Conservation (phyloP, 2,797 vertebrate genomes). For the Lateolabrax maculatus region DNA sequence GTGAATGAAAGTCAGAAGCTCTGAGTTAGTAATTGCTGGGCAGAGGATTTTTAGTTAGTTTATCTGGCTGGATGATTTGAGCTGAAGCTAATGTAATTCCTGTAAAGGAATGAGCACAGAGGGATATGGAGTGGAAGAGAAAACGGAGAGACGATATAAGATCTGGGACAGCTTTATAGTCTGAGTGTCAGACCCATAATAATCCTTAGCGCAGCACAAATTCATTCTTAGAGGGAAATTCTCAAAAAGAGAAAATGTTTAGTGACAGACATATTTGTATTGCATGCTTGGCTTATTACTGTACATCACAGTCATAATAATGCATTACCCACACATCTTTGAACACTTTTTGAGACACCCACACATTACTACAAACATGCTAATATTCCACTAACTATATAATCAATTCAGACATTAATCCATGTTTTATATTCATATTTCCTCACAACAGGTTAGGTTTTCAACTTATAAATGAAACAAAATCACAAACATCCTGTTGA, state of each 20-base stretch:
- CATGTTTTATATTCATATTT: conserved; percentile 1
- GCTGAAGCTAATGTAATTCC: conserved; percentile 55
- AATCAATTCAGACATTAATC: conserved; percentile 15
- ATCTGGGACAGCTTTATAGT: conserved; percentile 29
- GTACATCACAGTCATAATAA: background rate
- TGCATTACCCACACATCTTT: background rate
- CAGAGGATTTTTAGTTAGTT: conserved; percentile 47
- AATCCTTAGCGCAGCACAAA: conserved; percentile 24
- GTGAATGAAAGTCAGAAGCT: conserved; percentile 24
- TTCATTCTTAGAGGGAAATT: background rate
- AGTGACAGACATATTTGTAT: background rate
- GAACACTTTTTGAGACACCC: background rate
- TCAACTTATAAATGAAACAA: background rate
- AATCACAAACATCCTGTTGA: background rate
- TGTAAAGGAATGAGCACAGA: conserved; percentile 22
- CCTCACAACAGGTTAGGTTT: background rate
- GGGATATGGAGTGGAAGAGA: conserved; percentile 47
- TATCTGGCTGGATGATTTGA: conserved; percentile 53
- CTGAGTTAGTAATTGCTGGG: conserved; percentile 33
- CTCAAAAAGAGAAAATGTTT: background rate
- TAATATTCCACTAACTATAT: background rate
- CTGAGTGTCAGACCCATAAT: conserved; percentile 11
- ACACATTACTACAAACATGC: background rate
- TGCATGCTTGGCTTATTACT: background rate
- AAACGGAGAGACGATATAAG: conserved; percentile 22